Conservation (phyloP, 2,113 vertebrate genomes). For the Anseranas semipalmata region DNA sequence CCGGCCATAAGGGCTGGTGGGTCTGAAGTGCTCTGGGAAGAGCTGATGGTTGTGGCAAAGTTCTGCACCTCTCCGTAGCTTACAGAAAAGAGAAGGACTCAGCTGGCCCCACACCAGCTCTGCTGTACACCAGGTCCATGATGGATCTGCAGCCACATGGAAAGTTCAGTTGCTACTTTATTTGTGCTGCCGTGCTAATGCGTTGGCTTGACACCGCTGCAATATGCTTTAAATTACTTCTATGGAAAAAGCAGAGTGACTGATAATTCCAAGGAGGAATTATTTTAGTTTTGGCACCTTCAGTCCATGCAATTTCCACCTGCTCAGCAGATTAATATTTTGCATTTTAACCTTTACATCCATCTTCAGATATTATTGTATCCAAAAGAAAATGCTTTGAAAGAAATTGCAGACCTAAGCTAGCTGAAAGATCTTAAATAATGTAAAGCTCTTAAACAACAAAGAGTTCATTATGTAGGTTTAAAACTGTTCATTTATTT, state of each 20-base stretch:
- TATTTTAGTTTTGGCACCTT: not conserved
- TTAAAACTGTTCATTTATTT: constrained; percentile 41
- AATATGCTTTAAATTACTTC: not conserved
- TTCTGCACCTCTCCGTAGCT: not conserved
- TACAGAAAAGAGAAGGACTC: not conserved
- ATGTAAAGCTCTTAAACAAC: constrained; percentile 24
- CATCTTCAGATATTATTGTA: not conserved
- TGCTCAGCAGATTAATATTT: not conserved
- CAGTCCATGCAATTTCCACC: not conserved
- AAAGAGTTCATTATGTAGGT: constrained; percentile 13
- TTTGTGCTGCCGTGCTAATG: not conserved
- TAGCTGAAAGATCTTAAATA: not conserved
- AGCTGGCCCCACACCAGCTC: not conserved
- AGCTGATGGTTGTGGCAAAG: not conserved
- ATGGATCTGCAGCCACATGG: not conserved
- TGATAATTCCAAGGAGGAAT: not conserved
- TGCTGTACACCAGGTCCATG: accelerated
- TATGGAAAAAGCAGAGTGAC: not conserved
- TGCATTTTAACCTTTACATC: constrained; percentile 27
- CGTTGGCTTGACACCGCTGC: not conserved
- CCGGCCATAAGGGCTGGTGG: not conserved
- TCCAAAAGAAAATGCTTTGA: not conserved
- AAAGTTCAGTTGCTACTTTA: not conserved
- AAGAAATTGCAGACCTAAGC: constrained; percentile 8
- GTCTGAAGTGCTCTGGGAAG: not conserved